Conservation (phyloP, 2,888 invertebrate genomes). For the Cyaniris semiargus region DNA sequence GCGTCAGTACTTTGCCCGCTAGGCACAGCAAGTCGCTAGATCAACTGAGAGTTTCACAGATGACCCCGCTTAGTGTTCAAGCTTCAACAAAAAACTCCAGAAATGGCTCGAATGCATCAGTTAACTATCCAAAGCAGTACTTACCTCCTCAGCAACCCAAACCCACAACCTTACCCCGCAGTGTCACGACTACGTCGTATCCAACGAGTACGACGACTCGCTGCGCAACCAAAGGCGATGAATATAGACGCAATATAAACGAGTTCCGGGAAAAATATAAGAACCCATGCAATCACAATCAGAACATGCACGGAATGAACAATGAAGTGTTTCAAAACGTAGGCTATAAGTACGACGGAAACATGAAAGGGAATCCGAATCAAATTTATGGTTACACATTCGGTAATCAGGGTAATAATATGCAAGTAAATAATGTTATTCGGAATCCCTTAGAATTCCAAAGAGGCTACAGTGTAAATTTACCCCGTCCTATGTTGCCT, state of each 20-base stretch:
- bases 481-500: conserved; percentile 81
- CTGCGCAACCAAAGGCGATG: conserved; percentile 71
- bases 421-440: conserved; percentile 74
- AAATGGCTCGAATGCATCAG: conserved; percentile 68
- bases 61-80: conserved; percentile 61
- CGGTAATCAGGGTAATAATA: conserved; percentile 78
- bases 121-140: conserved; percentile 74
- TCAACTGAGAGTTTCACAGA: conserved; percentile 83
- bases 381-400: conserved; percentile 77
- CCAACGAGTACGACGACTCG: conserved; percentile 71
- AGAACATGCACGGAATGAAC: conserved; percentile 59
- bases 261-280: conserved; percentile 84
- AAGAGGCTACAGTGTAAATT: conserved; percentile 79
- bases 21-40: conserved; percentile 91
- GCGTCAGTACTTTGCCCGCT: conserved; percentile 82
- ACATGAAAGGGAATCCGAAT: conserved; percentile 66
- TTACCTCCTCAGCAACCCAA: conserved; percentile 66
- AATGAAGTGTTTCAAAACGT: conserved; percentile 73
- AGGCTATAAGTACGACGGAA: conserved; percentile 72
- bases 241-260: conserved; percentile 81
- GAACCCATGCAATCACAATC: conserved; percentile 72
- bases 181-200: conserved; percentile 71
- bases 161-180: conserved; percentile 75
- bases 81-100: conserved; percentile 60
- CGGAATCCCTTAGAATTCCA: conserved; percentile 80